phyloP scores from a whole-genome alignment of 2,888 invertebrate species.

The Theretra japonica region DNA sequence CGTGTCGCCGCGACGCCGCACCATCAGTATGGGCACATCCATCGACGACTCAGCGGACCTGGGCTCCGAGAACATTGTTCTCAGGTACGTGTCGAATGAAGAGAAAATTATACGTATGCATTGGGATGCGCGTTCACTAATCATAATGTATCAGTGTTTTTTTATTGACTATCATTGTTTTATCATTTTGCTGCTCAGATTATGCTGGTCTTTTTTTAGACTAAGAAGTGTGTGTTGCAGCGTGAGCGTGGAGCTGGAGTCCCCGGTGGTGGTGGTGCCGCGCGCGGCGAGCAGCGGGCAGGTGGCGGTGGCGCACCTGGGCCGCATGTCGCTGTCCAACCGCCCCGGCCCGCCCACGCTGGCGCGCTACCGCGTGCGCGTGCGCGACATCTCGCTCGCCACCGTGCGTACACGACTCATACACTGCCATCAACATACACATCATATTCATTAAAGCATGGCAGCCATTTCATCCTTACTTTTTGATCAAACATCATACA shows the following conservation, averaged over 20 bases:
- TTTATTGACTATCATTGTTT: too few relatives aligned
- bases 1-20: slow-evolving; percentile 74
- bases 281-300: slow-evolving; percentile 90
- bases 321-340: slow-evolving; percentile 89
- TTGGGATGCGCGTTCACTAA: too few relatives aligned
- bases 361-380: slow-evolving; percentile 87
- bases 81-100: slow-evolving; percentile 52
- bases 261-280: slow-evolving; percentile 96
- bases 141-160: too few relatives aligned
- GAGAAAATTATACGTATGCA: too few relatives aligned
- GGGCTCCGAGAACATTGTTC: slow-evolving; percentile 64
- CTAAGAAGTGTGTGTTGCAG: slow-evolving; percentile 61
- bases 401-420: slow-evolving; percentile 75
- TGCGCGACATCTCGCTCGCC: slow-evolving; percentile 94
- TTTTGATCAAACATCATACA: too few relatives aligned
- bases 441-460: too few relatives aligned
- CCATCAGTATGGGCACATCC: slow-evolving; percentile 67
- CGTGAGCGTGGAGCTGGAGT: slow-evolving; percentile 92
- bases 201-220: too few relatives aligned
- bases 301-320: slow-evolving; percentile 96
- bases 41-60: slow-evolving; percentile 79
- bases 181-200: too few relatives aligned
- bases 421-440: not conserved
- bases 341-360: slow-evolving; percentile 67
- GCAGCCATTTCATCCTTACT: too few relatives aligned